Percentiles rank a stretch among this genome's conserved stretches.
These are phyloP conservation scores for Thaleichthys pacificus DNA, from an alignment of 2,797 vertebrate species.

Conservation along the genomic window DNA sequence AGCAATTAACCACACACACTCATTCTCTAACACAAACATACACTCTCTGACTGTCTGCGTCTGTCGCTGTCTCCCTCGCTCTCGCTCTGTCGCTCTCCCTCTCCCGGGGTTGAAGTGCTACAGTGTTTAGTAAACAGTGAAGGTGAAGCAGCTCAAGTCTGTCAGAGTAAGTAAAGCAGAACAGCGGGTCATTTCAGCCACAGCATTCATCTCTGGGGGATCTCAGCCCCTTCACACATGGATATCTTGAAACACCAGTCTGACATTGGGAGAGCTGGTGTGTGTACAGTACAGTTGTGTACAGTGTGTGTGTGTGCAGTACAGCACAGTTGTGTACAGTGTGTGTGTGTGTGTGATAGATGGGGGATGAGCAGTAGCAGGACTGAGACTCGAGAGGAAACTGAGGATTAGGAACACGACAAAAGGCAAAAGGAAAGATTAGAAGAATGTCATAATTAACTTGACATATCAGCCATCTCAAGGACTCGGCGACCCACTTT, in stretches of 20 bases:
- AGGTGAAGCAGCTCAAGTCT: not conserved
- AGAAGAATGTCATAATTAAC: not conserved
- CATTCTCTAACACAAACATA: not conserved
- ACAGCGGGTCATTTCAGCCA: not conserved
- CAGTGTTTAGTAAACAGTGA: constrained; percentile 1
- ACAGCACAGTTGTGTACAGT: not conserved
- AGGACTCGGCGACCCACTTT: not conserved
- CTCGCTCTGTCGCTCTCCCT: not conserved
- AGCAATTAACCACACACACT: not conserved
- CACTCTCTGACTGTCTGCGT: not conserved
- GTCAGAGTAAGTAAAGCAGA: not conserved
- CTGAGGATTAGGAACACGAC: not conserved
- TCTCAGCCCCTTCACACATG: no score
- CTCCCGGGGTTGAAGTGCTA: not conserved
- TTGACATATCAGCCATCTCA: not conserved
- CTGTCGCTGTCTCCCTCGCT: not conserved
- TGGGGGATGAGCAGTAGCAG: not conserved
- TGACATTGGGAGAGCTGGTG: not conserved
- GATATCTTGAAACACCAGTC: no score
- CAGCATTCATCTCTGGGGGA: no score
- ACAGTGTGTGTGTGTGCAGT: not conserved
- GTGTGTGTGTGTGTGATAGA: not conserved
- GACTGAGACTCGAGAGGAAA: not conserved
- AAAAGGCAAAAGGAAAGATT: not conserved
- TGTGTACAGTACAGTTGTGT: not conserved